A percentile compares a stretch with the other conserved stretches of the same genome.
These are phyloP conservation scores for Macaria liturata DNA, from an alignment of 2,888 invertebrate genomes.

Conservation along the genomic window DNA sequence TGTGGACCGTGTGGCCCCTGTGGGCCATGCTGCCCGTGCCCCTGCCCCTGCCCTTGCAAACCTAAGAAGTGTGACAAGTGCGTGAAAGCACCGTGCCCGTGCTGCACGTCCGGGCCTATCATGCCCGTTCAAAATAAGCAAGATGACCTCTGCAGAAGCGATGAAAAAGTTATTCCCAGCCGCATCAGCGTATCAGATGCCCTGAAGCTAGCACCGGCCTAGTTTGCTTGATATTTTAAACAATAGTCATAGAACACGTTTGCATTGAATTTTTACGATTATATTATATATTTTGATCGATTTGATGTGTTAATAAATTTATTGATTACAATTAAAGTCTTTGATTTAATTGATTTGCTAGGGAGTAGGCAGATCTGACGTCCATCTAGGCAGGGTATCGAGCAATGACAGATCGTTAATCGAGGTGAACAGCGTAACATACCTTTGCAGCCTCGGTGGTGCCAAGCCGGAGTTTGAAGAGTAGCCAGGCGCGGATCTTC, in stretches of 20 bases:
- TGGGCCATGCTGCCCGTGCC: conserved; percentile 9
- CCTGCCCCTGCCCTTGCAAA: conserved; percentile 28
- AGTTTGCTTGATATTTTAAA: too few species aligned
- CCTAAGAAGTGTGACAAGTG: conserved; percentile 40
- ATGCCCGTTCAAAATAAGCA: conserved; percentile 22
- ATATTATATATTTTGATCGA: too few species aligned
- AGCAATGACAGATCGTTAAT: conserved; percentile 44
- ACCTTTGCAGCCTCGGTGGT: conserved; percentile 68
- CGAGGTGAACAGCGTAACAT: conserved; percentile 64
- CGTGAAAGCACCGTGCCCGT: conserved; percentile 33
- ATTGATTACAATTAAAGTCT: too few species aligned
- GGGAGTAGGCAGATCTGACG: too few species aligned
- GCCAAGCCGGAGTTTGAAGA: conserved; percentile 51
- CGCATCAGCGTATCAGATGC: conserved; percentile 26
- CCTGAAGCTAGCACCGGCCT: conserved; percentile 35
- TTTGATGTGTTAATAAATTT: too few species aligned
- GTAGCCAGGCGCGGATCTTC: conserved; percentile 41
- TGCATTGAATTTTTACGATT: too few species aligned
- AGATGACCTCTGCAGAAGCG: conserved; percentile 35
- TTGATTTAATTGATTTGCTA: too few species aligned
- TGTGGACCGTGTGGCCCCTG: background rate
- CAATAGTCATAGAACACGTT: too few species aligned
- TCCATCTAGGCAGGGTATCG: too few species aligned
- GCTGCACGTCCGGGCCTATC: conserved; percentile 31
- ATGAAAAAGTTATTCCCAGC: too few species aligned